Percentiles rank a stretch among this genome's conserved stretches.
These are phyloP conservation scores for Crocuta crocuta DNA, from an alignment of 2,113 vertebrate genomes.

Conservation along the genomic window DNA sequence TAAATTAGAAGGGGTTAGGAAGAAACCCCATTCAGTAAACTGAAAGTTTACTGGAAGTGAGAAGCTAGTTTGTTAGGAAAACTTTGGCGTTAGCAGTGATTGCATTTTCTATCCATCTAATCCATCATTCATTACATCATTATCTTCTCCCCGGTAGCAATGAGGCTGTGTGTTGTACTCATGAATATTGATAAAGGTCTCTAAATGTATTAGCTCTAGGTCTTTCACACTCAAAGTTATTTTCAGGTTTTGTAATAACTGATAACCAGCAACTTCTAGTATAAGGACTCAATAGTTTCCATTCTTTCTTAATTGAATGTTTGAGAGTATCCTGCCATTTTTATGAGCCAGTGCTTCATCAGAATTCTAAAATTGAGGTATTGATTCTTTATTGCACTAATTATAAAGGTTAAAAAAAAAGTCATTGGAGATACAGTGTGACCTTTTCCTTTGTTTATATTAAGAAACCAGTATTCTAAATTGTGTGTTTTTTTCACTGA, in stretches of 20 bases:
- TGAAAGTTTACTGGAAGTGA: not conserved
- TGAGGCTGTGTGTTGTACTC: not conserved
- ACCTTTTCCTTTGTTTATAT: not conserved
- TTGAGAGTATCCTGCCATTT: not conserved
- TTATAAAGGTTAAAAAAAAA: not conserved
- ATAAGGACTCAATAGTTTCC: not conserved
- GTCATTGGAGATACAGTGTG: not conserved
- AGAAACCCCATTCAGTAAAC: not conserved
- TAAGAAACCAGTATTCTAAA: not conserved
- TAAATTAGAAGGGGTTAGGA: not conserved
- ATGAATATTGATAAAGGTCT: slow-evolving; percentile 31
- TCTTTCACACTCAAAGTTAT: not conserved
- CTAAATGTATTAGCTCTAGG: not conserved
- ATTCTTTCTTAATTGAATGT: not conserved
- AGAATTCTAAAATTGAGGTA: slow-evolving; percentile 17
- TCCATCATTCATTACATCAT: slow-evolving; percentile 36
- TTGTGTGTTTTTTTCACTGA: not conserved
- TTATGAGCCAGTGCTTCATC: not conserved
- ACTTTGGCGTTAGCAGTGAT: not conserved
- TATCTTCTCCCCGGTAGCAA: not conserved
- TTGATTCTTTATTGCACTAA: not conserved
- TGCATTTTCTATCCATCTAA: not conserved
- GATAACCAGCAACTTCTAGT: not conserved
- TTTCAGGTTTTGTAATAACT: slow-evolving; percentile 34
- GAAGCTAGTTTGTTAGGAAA: not conserved